phyloP scores from a whole-genome alignment of 2,113 vertebrate genomes.

The Saguinus midas region DNA sequence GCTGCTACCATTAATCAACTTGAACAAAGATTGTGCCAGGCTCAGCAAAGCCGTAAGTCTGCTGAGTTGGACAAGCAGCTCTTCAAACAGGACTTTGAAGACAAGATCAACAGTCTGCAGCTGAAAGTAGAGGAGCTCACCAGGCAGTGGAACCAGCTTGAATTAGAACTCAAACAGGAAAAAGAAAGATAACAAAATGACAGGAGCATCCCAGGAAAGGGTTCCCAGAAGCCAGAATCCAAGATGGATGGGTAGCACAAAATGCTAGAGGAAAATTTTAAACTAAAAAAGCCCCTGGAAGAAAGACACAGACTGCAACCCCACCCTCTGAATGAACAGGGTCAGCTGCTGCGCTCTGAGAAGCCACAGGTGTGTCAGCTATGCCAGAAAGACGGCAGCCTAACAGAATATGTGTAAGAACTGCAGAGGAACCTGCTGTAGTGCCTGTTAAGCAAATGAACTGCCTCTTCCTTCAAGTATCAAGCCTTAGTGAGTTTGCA shows the following conservation, averaged over 20 bases:
- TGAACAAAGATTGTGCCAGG: slow-evolving; percentile 95
- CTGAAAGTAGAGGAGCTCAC: slow-evolving; percentile 91
- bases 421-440: slow-evolving; percentile 89
- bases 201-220: slow-evolving; percentile 62
- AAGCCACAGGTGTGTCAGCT: slow-evolving; percentile 84
- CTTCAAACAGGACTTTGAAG: slow-evolving; percentile 98
- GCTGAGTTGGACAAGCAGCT: slow-evolving; percentile 94
- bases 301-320: slow-evolving; percentile 65
- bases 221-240: slow-evolving; percentile 75
- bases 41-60: slow-evolving; percentile 89
- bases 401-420: slow-evolving; percentile 89
- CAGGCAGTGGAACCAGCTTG: slow-evolving; percentile 88
- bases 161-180: slow-evolving; percentile 89
- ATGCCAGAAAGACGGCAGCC: slow-evolving; percentile 86
- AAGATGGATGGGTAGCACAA: slow-evolving; percentile 66
- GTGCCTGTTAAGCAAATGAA: slow-evolving; percentile 86
- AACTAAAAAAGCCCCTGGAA: too few species aligned
- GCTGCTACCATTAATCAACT: slow-evolving; percentile 94
- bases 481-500: slow-evolving; percentile 89
- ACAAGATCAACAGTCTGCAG: slow-evolving; percentile 97
- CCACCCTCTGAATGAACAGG: slow-evolving; percentile 71
- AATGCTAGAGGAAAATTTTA: too few species aligned
- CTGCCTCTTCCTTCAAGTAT: slow-evolving; percentile 94
- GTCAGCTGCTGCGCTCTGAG: slow-evolving; percentile 73
- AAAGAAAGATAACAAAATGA: slow-evolving; percentile 82